Evolutionary conservation across 2,888 invertebrate genomes (phyloP), one percentile per base, ranked within the genome.

Genomic region (Tenthredo distinguenda): DNA sequence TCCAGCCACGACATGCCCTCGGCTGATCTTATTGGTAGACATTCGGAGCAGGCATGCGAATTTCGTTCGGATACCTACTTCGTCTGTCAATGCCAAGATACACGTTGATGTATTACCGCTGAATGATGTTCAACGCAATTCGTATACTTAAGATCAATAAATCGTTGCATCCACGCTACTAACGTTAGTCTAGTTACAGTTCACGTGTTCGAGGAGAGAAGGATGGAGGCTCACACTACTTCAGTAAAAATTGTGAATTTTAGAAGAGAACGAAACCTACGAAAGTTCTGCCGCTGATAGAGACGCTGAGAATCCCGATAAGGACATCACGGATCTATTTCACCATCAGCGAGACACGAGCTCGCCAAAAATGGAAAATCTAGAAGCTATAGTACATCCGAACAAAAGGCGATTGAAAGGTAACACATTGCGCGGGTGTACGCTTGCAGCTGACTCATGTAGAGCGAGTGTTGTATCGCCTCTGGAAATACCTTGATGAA

Each of bases 21-120:
- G 81, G 83, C 68, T 47, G 50, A 65, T 65, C 26, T 83, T 50
- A 83, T 31, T 68, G 68, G 65, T 47, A 31, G 83, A 81, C 62
- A 62, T 81, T 58, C 65, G 81, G 7, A 81, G 40, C 62, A 83
- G 47, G 68, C 71, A 83, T 83, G 83, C 83, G 71, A 83, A 83
- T 62, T 83, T 47, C 71, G 34, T 83, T 55, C 47, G 40, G 34
- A 71, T 83, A 68, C 65, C 34, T 68, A 50, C 65, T 65, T 83
- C 83, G 31, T 34, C 68, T 50, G 83, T 83, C 83, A 83, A n/a
- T 68, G 81, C 37, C 50, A 31, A 65, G 26, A 71, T 47, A 47
- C 47, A 50, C 83, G 58, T 83, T 83, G 83, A 83, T 83, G 47
- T 68, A 83, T 83, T 34, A 47, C 68, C 62, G 68, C 68, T 83